These are phyloP conservation scores for Cygnus buccinator DNA, from an alignment of 2,113 vertebrate genomes.

Conservation along the genomic window DNA sequence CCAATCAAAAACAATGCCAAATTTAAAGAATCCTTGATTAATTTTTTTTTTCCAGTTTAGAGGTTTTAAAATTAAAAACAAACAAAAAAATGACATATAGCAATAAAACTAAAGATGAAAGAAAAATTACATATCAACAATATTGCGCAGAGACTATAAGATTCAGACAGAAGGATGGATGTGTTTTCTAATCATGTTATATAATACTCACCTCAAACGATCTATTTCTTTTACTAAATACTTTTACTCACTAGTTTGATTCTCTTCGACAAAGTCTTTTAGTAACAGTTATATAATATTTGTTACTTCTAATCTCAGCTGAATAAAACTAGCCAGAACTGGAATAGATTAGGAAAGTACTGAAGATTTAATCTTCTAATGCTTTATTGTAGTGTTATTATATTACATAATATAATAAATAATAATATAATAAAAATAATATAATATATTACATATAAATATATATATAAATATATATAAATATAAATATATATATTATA, in stretches of 20 bases:
- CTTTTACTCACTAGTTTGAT: not conserved
- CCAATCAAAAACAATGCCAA: not conserved
- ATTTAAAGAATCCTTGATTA: not conserved
- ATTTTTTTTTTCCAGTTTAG: not conserved
- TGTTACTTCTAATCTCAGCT: not conserved
- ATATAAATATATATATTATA: too few species aligned
- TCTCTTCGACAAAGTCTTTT: not conserved
- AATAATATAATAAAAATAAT: too few species aligned
- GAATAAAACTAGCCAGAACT: not conserved
- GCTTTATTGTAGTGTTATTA: not conserved
- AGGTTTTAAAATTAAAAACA: fast-evolving
- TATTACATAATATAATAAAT: not conserved
- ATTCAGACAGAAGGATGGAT: not conserved
- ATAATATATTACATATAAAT: too few species aligned
- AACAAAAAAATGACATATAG: not conserved
- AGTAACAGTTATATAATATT: not conserved
- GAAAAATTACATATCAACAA: not conserved
- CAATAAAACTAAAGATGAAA: not conserved
- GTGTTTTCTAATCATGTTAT: not conserved
- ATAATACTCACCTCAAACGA: not conserved
- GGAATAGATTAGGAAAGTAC: not conserved
- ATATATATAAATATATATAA: too few species aligned
- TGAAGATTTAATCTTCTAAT: not conserved
- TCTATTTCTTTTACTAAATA: not conserved
- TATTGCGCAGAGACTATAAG: not conserved